Percentiles rank a stretch among this genome's conserved stretches.
Conservation (phyloP, 2,113 vertebrate species). For the Scortum barcoo region DNA sequence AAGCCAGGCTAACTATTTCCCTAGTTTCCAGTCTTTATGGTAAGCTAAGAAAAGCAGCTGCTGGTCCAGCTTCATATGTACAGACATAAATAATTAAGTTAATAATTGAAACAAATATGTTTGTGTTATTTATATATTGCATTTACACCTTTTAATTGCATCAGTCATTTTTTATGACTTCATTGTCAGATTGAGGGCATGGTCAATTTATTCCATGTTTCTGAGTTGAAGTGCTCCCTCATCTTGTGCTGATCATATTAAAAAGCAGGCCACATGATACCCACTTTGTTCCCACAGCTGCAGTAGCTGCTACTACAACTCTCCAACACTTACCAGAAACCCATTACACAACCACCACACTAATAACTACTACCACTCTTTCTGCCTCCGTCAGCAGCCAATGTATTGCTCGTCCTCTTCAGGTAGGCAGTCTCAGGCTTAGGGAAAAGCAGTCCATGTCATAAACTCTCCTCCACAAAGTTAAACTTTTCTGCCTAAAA, state of each 20-base stretch:
- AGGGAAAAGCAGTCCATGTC: background rate
- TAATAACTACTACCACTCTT: constrained; percentile 12
- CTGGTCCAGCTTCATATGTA: background rate
- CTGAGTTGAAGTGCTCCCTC: constrained; percentile 13
- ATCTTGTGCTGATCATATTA: constrained; percentile 18
- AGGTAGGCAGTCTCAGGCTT: background rate
- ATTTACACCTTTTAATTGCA: background rate
- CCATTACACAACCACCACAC: constrained; percentile 27
- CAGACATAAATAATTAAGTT: background rate
- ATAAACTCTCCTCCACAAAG: background rate
- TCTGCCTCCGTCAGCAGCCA: constrained; percentile 32
- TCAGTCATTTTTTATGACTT: background rate
- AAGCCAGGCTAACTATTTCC: background rate
- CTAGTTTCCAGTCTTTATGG: background rate
- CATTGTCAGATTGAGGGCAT: background rate
- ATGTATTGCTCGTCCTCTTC: background rate
- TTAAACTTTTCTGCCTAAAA: background rate
- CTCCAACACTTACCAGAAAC: constrained; percentile 10
- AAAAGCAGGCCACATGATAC: constrained; percentile 7
- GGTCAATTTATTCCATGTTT: background rate
- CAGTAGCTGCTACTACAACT: constrained; percentile 5
- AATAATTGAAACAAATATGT: background rate
- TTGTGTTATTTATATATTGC: background rate
- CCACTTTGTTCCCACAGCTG: constrained; percentile 18
- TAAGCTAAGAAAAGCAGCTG: background rate